Percentiles rank a stretch among this genome's conserved stretches.
Evolutionary conservation across 1,140 invertebrate species (phyloP).

Genomic region (Antheraea mylitta): DNA sequence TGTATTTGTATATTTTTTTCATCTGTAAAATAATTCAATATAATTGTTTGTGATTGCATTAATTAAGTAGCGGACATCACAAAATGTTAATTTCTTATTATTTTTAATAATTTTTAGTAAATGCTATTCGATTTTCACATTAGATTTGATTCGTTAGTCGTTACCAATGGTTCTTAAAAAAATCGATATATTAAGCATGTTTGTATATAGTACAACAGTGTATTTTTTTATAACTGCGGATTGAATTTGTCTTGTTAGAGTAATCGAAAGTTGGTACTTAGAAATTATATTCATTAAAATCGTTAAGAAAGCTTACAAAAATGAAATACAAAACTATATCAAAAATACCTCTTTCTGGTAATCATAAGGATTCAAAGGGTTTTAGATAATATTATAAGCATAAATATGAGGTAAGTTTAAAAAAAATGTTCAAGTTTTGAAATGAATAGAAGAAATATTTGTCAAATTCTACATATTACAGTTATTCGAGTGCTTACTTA

Average conservation of each 20-base stretch:
- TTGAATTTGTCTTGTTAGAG: conserved; percentile 13
- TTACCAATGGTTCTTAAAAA: conserved; percentile 38
- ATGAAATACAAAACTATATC: conserved; percentile 44
- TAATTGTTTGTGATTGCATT: neutral
- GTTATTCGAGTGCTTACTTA: conserved; percentile 29
- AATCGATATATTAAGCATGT: conserved; percentile 29
- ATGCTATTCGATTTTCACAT: conserved; percentile 31
- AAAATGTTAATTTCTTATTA: conserved; percentile 27
- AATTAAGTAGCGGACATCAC: conserved; percentile 27
- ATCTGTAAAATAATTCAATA: neutral
- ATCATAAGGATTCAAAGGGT: conserved; percentile 71
- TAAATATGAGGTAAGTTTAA: conserved; percentile 66
- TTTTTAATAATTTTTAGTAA: conserved; percentile 33
- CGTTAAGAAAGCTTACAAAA: conserved; percentile 36
- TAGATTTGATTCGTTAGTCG: conserved; percentile 9
- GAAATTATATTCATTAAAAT: conserved; percentile 43
- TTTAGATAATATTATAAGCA: conserved; percentile 68
- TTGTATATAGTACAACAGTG: conserved; percentile 45
- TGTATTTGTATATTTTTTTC: too few relatives aligned
- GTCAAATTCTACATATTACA: conserved; percentile 69
- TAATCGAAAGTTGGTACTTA: conserved; percentile 42
- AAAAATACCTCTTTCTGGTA: conserved; percentile 76
- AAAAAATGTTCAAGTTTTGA: conserved; percentile 70
- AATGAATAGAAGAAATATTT: conserved; percentile 61
- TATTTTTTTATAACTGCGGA: neutral